Percentiles rank a stretch among this genome's conserved stretches.
phyloP scores from a whole-genome alignment of 2,888 invertebrate genomes.

The Meiosimyza platycephala region DNA sequence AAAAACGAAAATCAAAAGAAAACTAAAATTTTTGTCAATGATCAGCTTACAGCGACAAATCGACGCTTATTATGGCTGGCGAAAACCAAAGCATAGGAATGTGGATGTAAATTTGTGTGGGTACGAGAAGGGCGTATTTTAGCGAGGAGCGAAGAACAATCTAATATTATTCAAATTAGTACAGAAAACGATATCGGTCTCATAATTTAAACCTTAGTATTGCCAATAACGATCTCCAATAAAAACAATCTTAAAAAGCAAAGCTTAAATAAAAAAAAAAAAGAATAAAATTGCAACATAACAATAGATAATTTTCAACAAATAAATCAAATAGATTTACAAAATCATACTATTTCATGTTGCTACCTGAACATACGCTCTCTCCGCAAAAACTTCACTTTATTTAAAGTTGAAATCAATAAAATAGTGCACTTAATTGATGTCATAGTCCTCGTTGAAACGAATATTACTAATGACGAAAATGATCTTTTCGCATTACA shows the following conservation, averaged over 20 bases:
- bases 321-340: not conserved
- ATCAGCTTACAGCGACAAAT: too few relatives aligned
- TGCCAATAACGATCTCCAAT: too few relatives aligned
- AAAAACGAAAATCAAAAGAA: too few relatives aligned
- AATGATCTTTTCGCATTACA: conserved; percentile 1
- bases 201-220: not conserved
- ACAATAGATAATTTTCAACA: conserved; percentile 4
- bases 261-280: too few relatives aligned
- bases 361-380: conserved; percentile 15
- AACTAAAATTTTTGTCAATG: too few relatives aligned
- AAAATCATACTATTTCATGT: not conserved
- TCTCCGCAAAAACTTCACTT: conserved; percentile 10
- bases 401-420: conserved; percentile 10
- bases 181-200: not conserved
- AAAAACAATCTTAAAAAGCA: too few relatives aligned
- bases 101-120: conserved; percentile 21
- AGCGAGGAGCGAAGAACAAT: conserved; percentile 18
- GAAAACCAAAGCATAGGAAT: conserved; percentile 18
- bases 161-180: not conserved
- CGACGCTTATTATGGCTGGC: too few relatives aligned
- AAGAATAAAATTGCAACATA: not conserved
- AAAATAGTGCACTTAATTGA: conserved; percentile 17
- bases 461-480: too few relatives aligned
- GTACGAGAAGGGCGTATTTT: conserved; percentile 3
- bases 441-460: too few relatives aligned